Percentiles rank a stretch among this genome's conserved stretches.
Evolutionary conservation across 2,888 invertebrate genomes (phyloP).

Genomic region (Stegophylla sp.): DNA sequence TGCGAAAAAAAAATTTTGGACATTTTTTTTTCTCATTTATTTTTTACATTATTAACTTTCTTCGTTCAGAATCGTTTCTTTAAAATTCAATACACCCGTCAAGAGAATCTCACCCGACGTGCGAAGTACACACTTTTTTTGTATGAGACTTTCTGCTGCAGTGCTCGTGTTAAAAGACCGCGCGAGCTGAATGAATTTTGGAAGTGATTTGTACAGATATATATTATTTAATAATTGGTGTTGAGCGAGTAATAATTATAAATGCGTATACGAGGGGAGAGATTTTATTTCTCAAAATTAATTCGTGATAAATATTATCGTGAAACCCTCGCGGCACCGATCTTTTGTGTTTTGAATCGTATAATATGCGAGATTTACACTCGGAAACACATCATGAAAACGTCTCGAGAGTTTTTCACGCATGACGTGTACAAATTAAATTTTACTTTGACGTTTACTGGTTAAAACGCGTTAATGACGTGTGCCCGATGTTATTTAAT

Average conservation of each 20-base stretch:
- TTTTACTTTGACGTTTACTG: background rate
- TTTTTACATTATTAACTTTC: too few relatives aligned
- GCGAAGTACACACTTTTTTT: too few relatives aligned
- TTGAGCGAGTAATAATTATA: background rate
- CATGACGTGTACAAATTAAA: background rate
- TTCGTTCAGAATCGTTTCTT: too few relatives aligned
- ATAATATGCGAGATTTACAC: background rate
- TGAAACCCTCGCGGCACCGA: background rate
- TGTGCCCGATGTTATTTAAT: background rate
- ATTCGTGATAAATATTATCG: background rate
- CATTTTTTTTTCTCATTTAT: too few relatives aligned
- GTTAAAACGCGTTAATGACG: background rate
- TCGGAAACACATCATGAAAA: background rate
- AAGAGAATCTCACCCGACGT: too few relatives aligned
- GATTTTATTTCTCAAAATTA: background rate
- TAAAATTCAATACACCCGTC: too few relatives aligned
- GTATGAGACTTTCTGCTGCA: too few relatives aligned
- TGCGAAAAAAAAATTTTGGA: too few relatives aligned
- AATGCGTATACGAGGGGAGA: background rate
- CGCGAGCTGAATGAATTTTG: too few relatives aligned
- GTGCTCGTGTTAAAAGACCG: too few relatives aligned
- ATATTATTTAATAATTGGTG: too few relatives aligned
- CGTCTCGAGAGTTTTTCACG: background rate
- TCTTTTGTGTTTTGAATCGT: background rate
- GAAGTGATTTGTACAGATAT: too few relatives aligned